phyloP scores from a whole-genome alignment of 2,113 vertebrate species.

The Corydoras sp. region DNA sequence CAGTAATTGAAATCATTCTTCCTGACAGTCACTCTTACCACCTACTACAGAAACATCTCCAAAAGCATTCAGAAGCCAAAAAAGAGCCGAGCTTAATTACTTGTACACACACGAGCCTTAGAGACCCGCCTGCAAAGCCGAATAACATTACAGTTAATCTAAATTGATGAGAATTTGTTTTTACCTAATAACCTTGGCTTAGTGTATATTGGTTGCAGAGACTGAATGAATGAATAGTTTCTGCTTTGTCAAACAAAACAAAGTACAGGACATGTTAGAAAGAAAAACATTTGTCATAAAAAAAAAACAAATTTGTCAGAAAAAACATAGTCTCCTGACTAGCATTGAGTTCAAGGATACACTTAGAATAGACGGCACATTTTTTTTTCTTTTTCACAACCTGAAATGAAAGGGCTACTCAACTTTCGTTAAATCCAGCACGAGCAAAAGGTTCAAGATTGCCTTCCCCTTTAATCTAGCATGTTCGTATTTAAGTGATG shows the following conservation, averaged over 20 bases:
- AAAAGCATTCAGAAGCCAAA: slow-evolving; percentile 56
- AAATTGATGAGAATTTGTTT: slow-evolving; percentile 48
- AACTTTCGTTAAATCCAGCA: slow-evolving; percentile 11
- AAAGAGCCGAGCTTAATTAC: slow-evolving; percentile 57
- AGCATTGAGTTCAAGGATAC: slow-evolving; percentile 37
- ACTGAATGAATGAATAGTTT: slow-evolving; percentile 35
- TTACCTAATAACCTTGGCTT: slow-evolving; percentile 43
- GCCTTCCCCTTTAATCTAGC: neutral
- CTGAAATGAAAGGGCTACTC: neutral
- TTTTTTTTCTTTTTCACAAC: neutral
- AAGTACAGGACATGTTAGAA: slow-evolving; percentile 26
- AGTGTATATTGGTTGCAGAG: slow-evolving; percentile 32
- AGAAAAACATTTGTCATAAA: slow-evolving; percentile 10
- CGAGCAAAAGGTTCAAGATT: neutral
- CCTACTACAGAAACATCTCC: slow-evolving; percentile 50
- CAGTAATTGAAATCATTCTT: slow-evolving; percentile 49
- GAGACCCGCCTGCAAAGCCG: slow-evolving; percentile 41
- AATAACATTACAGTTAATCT: slow-evolving; percentile 59
- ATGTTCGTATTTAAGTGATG: slow-evolving; percentile 10
- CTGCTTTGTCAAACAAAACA: neutral
- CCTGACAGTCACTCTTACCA: slow-evolving; percentile 49
- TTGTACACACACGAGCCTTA: slow-evolving; percentile 41
- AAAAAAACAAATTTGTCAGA: too few relatives aligned
- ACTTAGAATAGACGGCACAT: slow-evolving; percentile 8
- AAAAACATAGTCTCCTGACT: slow-evolving; percentile 6